Evolutionary conservation across 2,113 vertebrate species (phyloP).

Genomic region (Epinephelus fuscoguttatus): DNA sequence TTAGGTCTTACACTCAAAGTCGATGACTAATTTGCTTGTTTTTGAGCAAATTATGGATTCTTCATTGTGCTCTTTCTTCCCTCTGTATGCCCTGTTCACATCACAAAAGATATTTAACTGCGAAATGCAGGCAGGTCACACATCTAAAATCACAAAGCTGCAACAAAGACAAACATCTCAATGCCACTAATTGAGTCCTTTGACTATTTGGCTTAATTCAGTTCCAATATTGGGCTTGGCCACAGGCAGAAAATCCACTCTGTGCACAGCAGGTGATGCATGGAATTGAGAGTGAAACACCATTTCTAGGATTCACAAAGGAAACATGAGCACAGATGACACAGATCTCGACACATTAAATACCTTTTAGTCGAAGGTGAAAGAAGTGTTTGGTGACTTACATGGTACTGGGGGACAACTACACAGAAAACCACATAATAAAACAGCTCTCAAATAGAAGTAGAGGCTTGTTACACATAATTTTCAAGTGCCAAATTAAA

Average conservation of each 20-base stretch:
- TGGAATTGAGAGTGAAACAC: not conserved
- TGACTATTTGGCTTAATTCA: conserved; percentile 20
- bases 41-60: not conserved
- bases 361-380: not conserved
- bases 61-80: not conserved
- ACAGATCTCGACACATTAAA: not conserved
- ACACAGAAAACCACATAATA: not conserved
- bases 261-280: not conserved
- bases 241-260: conserved; percentile 11
- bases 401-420: too few species aligned
- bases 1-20: not conserved
- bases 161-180: conserved; percentile 8
- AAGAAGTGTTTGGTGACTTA: not conserved
- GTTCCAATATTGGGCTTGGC: not conserved
- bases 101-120: not conserved
- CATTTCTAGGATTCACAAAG: not conserved
- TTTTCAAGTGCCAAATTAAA: not conserved
- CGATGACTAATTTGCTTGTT: not conserved
- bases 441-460: not conserved
- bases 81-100: not conserved
- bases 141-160: not conserved
- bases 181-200: conserved; percentile 18
- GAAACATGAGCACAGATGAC: not conserved
- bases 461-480: not conserved
- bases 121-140: not conserved